Percentiles rank a stretch among this genome's conserved stretches.
Evolutionary conservation across 2,797 vertebrate genomes (phyloP).

Genomic region (Lophotriccus pileatus): DNA sequence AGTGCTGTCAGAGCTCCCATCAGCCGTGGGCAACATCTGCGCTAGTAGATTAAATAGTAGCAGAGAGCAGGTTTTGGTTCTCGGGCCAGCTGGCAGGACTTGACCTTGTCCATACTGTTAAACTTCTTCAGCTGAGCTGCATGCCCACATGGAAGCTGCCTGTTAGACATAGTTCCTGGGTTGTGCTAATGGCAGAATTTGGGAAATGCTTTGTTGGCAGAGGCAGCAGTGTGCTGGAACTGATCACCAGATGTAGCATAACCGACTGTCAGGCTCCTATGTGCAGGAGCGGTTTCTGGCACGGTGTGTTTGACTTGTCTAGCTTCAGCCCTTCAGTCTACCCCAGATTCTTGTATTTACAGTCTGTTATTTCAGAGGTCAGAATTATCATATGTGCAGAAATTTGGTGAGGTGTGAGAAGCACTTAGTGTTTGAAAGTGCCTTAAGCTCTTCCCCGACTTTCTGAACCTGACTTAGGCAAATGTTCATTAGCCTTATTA

Average conservation of each 20-base stretch:
- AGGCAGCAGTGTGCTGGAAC: background rate
- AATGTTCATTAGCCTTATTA: background rate
- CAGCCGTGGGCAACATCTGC: background rate
- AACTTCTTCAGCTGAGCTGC: background rate
- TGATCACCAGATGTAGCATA: background rate
- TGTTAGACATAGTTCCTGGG: background rate
- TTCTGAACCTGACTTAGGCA: background rate
- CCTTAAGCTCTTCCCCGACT: background rate
- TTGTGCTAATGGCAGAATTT: background rate
- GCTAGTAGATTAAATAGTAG: background rate
- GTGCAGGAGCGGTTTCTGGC: background rate
- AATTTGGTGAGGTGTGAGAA: background rate
- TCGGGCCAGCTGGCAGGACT: slow-evolving; percentile 31
- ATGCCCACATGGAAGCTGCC: background rate
- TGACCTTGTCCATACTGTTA: background rate
- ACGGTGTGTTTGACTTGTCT: background rate
- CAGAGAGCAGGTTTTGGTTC: background rate
- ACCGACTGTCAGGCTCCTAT: accelerated
- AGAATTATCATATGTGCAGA: background rate
- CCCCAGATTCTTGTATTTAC: background rate
- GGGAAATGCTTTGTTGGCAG: background rate
- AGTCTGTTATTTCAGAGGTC: background rate
- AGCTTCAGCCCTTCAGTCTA: background rate
- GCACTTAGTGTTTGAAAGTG: background rate
- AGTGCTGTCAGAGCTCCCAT: background rate